Base-by-base conservation (phyloP, 2,797 vertebrate genomes). In the Argentina silus region DNA sequence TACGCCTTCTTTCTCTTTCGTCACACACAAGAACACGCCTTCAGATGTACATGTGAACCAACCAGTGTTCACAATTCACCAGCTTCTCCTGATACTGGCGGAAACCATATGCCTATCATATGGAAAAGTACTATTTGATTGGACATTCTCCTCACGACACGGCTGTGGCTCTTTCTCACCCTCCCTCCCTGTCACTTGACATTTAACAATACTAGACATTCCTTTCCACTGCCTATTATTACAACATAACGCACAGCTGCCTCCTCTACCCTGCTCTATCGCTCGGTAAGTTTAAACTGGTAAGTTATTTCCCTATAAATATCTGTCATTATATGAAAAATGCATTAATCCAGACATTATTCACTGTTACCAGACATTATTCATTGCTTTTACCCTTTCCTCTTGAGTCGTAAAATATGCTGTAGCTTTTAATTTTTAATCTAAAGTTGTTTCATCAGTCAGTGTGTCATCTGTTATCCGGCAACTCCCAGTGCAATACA, bases 241-340 rank as follows among this genome's bases (percentile, higher is more conserved):
- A 12, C 63, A 17, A 11, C 57, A 27, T 36, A 47, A 27, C 48
- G 42, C 3, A 55, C 17, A 14, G 2, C 53, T 68, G 68, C 70
- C 42, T 57, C 9, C 27, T 50, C n/a, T 2, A 17, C 3, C n/a
- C 43, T 12, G 10, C 7, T 21, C 11, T 14, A 15, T 72, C 42
- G 56, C 19, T 44, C 65, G 21, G 15, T 65, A 7, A 42, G n/a
- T n/a, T n/a, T n/a, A n/a, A 70, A 55, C 60, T 15, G 70, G 75
- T 77, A 69, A 56, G 75, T 76, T 70, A 15, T 55, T 27, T 63
- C 27, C 53, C 8, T 2, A 6, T 50, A 27, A 63, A 53, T 59
- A 14, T 36, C 27, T 36, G 4, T 36, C 27, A 36, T 36, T 36
- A 36, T 36, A 36, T 36, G 27, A 36, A 36, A 1, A 36, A 36